These are phyloP conservation scores for Cetoscarus ocellatus DNA, from an alignment of 2,797 vertebrate species.

Conservation along the genomic window DNA sequence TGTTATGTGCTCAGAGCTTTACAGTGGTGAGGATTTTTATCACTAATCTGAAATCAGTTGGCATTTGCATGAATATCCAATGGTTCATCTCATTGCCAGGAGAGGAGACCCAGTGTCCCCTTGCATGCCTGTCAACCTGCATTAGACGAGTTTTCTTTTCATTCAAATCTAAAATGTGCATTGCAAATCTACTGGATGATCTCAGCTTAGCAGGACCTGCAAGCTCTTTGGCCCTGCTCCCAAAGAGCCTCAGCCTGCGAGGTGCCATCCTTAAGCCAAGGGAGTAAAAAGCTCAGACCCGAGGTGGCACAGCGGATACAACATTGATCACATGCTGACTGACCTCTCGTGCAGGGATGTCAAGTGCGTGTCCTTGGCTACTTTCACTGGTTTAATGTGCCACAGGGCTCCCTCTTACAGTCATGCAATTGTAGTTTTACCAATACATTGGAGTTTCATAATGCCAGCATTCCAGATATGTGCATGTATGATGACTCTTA, in stretches of 20 bases:
- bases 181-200: constrained; percentile 81
- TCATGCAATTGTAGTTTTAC: constrained; percentile 7
- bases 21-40: constrained; percentile 16
- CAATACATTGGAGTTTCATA: constrained; percentile 14
- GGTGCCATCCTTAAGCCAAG: constrained; percentile 57
- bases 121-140: constrained; percentile 42
- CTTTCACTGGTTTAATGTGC: constrained; percentile 11
- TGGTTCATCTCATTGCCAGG: constrained; percentile 26
- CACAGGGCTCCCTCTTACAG: background rate
- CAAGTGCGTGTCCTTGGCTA: constrained; percentile 2
- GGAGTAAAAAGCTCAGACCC: constrained; percentile 59
- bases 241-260: constrained; percentile 68
- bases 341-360: constrained; percentile 50
- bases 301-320: constrained; percentile 52
- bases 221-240: constrained; percentile 62
- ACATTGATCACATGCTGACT: constrained; percentile 51
- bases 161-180: constrained; percentile 81
- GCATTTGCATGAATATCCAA: constrained; percentile 61
- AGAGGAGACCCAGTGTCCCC: constrained; percentile 39
- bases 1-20: background rate
- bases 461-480: background rate
- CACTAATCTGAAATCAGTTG: constrained; percentile 33
- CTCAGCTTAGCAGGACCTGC: constrained; percentile 69
- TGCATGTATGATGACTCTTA: constrained; percentile 1
- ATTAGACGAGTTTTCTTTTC: constrained; percentile 62